phyloP scores from a whole-genome alignment of 2,797 vertebrate genomes.

The Enteromius trimaculatus region DNA sequence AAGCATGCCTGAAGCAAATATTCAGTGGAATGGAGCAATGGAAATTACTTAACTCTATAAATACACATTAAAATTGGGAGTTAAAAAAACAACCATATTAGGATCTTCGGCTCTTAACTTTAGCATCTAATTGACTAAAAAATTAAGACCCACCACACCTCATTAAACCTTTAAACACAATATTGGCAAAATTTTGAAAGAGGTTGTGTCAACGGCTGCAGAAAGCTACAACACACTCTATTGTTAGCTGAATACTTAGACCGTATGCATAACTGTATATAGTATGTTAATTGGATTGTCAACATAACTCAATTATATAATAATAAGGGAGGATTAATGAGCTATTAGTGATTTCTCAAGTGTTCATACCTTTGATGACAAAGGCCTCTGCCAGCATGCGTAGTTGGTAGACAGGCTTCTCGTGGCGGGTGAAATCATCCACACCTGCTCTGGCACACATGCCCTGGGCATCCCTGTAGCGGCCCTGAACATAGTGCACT shows the following conservation, averaged over 20 bases:
- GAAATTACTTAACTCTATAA: conserved; percentile 41
- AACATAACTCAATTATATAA: not conserved
- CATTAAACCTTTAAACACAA: not conserved
- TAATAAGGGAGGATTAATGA: conserved; percentile 3
- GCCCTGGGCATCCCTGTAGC: conserved; percentile 91
- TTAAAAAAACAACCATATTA: conserved; percentile 42
- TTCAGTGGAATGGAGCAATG: conserved; percentile 55
- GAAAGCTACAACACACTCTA: not conserved
- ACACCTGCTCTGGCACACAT: conserved; percentile 93
- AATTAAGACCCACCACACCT: not conserved
- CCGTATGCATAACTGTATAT: not conserved
- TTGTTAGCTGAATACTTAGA: not conserved
- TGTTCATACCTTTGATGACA: conserved; percentile 90
- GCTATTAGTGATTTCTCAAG: not conserved
- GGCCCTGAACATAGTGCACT: conserved; percentile 91
- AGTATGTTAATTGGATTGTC: not conserved
- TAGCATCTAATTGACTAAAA: not conserved
- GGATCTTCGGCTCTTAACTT: conserved; percentile 24
- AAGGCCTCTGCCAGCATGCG: conserved; percentile 92
- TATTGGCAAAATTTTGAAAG: not conserved
- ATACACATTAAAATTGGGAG: conserved; percentile 25
- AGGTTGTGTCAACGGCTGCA: not conserved
- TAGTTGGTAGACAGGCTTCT: conserved; percentile 88
- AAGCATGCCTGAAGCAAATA: conserved; percentile 45
- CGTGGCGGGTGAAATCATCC: conserved; percentile 85